Evolutionary conservation across 2,888 invertebrate species (phyloP).

Genomic region (Heliconius aoede): DNA sequence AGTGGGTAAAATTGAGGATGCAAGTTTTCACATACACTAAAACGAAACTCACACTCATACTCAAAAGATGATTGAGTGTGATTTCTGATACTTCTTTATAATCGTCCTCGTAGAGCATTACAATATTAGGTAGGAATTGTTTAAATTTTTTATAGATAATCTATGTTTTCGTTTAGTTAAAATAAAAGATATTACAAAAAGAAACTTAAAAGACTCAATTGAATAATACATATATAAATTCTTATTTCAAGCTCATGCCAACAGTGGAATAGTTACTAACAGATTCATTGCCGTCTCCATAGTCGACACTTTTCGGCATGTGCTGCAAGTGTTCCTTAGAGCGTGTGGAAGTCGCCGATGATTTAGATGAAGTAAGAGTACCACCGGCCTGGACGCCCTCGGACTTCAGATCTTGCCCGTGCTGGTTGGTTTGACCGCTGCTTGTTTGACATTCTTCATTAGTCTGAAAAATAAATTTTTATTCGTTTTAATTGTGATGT

Average conservation of each 20-base stretch:
- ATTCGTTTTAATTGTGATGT: not conserved
- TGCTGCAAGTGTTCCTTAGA: slow-evolving; percentile 81
- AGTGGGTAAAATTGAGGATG: too few species aligned
- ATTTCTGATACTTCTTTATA: too few species aligned
- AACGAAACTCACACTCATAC: not conserved
- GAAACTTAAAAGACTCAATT: not conserved
- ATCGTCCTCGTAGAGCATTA: not conserved
- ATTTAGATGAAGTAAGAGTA: slow-evolving; percentile 86
- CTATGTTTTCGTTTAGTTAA: not conserved
- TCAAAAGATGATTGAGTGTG: not conserved
- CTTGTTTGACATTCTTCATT: slow-evolving; percentile 74
- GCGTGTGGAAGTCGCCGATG: slow-evolving; percentile 85
- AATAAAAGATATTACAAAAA: not conserved
- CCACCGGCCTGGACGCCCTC: slow-evolving; percentile 94
- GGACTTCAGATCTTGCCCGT: slow-evolving; percentile 85
- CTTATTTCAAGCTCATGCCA: too few species aligned
- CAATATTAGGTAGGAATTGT: too few species aligned
- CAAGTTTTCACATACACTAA: too few species aligned
- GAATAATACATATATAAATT: too few species aligned
- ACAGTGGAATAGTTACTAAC: slow-evolving; percentile 53
- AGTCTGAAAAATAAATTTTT: slow-evolving; percentile 58
- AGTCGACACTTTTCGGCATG: slow-evolving; percentile 86
- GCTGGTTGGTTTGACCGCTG: slow-evolving; percentile 58
- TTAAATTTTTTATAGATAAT: too few species aligned
- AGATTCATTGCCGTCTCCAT: slow-evolving; percentile 87